Evolutionary conservation across 2,888 invertebrate genomes (phyloP).

Genomic region (Leucoma salicis): DNA sequence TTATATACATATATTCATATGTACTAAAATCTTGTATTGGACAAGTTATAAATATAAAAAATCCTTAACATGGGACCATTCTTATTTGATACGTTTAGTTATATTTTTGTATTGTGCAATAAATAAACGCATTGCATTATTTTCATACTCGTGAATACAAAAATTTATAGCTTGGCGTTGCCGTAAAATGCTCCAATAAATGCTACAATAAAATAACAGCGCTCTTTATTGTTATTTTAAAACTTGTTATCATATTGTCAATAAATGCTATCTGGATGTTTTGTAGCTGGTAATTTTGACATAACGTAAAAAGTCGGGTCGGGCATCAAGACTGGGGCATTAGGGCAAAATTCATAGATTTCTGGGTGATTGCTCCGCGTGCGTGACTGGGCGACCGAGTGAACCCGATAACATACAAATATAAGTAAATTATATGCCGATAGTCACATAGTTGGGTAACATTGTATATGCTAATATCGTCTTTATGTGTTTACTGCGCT

Average conservation of each 20-base stretch:
- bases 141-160: conserved; percentile 15
- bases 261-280: conserved; percentile 31
- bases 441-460: conserved; percentile 9
- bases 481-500: conserved; percentile 6
- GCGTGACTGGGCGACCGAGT: conserved; percentile 46
- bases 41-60: too few species aligned
- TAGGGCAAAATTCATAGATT: conserved; percentile 55
- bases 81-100: too few species aligned
- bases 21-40: too few species aligned
- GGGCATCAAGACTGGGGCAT: conserved; percentile 32
- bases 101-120: too few species aligned
- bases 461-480: conserved; percentile 9
- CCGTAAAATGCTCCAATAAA: conserved; percentile 17
- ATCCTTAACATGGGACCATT: too few species aligned
- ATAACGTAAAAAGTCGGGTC: conserved; percentile 18
- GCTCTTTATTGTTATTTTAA: conserved; percentile 8
- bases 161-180: conserved; percentile 9
- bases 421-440: conserved; percentile 28
- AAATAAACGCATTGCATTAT: conserved; percentile 3
- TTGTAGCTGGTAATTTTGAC: conserved; percentile 28
- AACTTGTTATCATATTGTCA: conserved; percentile 29
- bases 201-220: neutral
- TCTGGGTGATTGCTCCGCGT: conserved; percentile 49
- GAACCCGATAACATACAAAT: conserved; percentile 28
- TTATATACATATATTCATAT: too few species aligned